phyloP scores from a whole-genome alignment of 2,888 invertebrate genomes.

The Panopea generosa region DNA sequence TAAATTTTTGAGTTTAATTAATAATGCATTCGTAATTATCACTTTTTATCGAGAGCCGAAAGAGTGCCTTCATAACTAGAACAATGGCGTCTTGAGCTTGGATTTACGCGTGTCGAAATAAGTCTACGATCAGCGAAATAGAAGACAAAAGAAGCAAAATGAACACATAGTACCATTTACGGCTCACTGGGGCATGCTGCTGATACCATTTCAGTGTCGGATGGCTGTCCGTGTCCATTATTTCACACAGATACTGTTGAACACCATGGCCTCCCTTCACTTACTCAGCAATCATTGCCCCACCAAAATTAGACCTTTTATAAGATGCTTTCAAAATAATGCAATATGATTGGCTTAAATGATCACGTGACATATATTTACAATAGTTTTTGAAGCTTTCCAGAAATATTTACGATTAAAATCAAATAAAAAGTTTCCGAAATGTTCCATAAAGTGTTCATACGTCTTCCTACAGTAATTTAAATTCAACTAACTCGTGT shows the following conservation, averaged over 20 bases:
- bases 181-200: conserved; percentile 85
- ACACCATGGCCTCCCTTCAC: conserved; percentile 76
- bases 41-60: not conserved
- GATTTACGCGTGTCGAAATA: not conserved
- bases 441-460: conserved; percentile 40
- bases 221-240: conserved; percentile 87
- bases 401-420: not conserved
- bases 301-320: conserved; percentile 69
- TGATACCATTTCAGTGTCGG: conserved; percentile 85
- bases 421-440: conserved; percentile 17
- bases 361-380: conserved; percentile 80
- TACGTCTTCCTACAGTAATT: conserved; percentile 30
- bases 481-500: not conserved
- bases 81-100: conserved; percentile 12
- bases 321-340: conserved; percentile 78
- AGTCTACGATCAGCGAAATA: not conserved
- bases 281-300: conserved; percentile 75
- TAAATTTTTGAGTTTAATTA: too few species aligned
- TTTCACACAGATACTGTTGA: conserved; percentile 79
- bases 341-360: conserved; percentile 80
- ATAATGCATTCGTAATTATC: not conserved
- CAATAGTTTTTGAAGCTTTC: conserved; percentile 9
- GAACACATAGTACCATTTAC: conserved; percentile 85
- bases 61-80: not conserved
- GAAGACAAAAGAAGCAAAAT: conserved; percentile 74